Base-by-base conservation (phyloP, 2,888 invertebrate species). In the Micoletzkya japonica region DNA sequence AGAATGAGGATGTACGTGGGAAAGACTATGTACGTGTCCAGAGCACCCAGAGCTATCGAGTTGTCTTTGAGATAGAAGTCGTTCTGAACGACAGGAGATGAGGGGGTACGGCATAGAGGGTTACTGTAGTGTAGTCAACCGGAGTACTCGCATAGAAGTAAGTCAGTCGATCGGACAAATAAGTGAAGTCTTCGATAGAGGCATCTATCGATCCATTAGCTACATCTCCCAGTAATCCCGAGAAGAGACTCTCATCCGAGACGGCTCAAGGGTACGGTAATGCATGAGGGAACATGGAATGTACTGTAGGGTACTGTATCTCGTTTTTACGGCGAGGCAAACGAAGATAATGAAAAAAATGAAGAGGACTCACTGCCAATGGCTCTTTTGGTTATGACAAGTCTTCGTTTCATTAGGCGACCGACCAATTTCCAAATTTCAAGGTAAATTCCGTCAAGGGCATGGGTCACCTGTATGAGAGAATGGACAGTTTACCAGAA, bases 111-210 rank as follows among this genome's bases (percentile, higher is more conserved):
- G 24, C 52, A 24, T 17, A 6, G 52, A 52, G 7, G 39, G 10
- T 0, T 58, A 68, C 68, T 32, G 57, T 68, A 49, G 58, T 49
- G 26, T 68, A 68, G 34, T 68, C 68, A 26, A 68, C 68, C 20
- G 68, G 68, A 32, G 32, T 36, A 1, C 57, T 68, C n/a, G 36
- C 37, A n/a, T 68, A 68, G 36, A 68, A 68, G n/a, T 30, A 58
- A n/a, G 34, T 50, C 1, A 68, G 37, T 17, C 39, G 2, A 58
- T 68, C 58, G 32, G 44, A 30, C 34, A 44, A 58, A 58, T 68
- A 68, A 20, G 44, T 68, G 49, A 58, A 58, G 14, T 44, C 58
- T 49, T 68, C 68, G 34, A 68, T 4, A 28, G 52, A 34, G 24
- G 68, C 68, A 24, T 68, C 68, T 32, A 68, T 39, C 32, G 57